Evolutionary conservation across 2,888 invertebrate species (phyloP), one percentile per base, ranked within the genome.

Genomic region (Orthosia incerta): DNA sequence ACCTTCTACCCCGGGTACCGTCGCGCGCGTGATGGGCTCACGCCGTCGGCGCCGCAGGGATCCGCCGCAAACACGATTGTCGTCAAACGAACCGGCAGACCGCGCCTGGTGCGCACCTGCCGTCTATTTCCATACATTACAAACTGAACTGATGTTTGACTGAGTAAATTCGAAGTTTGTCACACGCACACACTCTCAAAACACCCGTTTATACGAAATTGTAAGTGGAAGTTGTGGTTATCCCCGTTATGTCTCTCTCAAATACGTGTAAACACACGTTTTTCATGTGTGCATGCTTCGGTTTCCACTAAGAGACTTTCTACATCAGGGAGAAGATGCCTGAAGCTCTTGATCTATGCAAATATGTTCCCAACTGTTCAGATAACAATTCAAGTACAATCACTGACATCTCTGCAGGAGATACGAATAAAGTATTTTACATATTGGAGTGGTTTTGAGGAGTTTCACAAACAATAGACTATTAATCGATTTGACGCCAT

Each of bases 11-110:
- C 66, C 23, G 69, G 69, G 62, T 78, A 82, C 76, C 71, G 86
- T 79, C 83, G 86, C 84, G 85, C 82, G 85, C 81, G 87, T 76
- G 83, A 76, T 82, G 80, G 73, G 81, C 81, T 79, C 84, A 81
- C 90, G 88, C 90, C 89, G 83, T 74, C 83, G 89, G 89, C 89
- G 87, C 93, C 87, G 90, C 90, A 89, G 93, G 91, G 93, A 87
- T 89, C 87, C 90, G 87, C 91, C 90, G 85, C 93, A 93, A 94
- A 95, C 91, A 89, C 92, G 94, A 96, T 96, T 95, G 94, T 93
- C 86, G 89, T 88, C 91, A 96, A 96, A 96, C 94, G 95, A 96
- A 95, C 93, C 95, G 90, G 88, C 89, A 89, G 87, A 83, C 80
- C 85, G 91, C 89, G 91, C 89, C 79, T 62, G 90, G 89, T 88